Evolutionary conservation across 1,140 invertebrate genomes (phyloP).

Genomic region (Lucilia cuprina): DNA sequence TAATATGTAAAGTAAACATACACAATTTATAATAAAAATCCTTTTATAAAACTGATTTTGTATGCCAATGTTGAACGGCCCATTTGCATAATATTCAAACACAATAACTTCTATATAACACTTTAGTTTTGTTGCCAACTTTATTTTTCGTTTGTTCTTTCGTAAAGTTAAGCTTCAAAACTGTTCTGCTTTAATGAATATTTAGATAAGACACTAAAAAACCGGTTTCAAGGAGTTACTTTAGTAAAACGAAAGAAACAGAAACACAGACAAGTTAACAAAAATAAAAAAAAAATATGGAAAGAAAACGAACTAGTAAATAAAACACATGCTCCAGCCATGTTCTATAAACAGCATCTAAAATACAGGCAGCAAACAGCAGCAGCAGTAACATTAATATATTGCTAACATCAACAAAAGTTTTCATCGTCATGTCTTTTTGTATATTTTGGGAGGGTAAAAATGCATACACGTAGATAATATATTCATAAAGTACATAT

Average conservation of each 20-base stretch:
- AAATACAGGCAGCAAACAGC: not conserved
- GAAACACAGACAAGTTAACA: not conserved
- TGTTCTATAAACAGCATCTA: conserved; percentile 11
- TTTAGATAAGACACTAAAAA: conserved; percentile 1
- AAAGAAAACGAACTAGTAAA: conserved; percentile 3
- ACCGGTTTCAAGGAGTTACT: conserved; percentile 28
- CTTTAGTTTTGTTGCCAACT: not conserved
- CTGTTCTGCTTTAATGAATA: conserved; percentile 8
- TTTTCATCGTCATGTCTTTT: not conserved
- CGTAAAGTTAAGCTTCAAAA: not conserved
- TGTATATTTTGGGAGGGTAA: not conserved
- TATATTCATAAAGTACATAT: no score
- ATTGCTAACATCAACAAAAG: not conserved
- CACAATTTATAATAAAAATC: not conserved
- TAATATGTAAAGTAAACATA: no score
- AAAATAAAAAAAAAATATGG: not conserved
- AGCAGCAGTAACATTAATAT: not conserved
- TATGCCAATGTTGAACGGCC: not conserved
- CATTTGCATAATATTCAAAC: not conserved
- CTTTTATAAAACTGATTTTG: not conserved
- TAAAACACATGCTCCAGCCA: conserved; percentile 22
- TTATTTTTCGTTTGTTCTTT: not conserved
- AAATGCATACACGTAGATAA: not conserved
- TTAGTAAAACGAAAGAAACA: not conserved
- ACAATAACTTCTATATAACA: not conserved